Percentiles rank a stretch among this genome's conserved stretches.
phyloP scores from a whole-genome alignment of 2,113 vertebrate genomes.

The Neolamprologus variostigma region DNA sequence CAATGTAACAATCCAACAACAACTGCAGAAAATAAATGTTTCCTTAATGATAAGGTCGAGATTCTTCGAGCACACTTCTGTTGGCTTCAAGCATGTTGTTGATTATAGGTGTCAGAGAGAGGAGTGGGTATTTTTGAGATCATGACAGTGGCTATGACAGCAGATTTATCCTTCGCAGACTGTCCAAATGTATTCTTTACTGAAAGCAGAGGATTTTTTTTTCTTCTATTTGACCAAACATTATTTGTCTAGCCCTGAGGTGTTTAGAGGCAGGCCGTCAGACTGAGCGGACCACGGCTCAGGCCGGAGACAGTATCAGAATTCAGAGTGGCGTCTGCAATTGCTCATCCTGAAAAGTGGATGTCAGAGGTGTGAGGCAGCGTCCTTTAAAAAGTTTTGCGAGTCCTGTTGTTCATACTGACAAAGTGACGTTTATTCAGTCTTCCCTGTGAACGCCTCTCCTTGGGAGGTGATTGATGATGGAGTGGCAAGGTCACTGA shows the following conservation, averaged over 20 bases:
- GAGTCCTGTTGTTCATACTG: not conserved
- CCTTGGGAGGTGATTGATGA: constrained; percentile 43
- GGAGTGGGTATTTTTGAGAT: not conserved
- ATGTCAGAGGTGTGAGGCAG: not conserved
- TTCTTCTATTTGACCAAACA: not conserved
- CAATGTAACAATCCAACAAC: not conserved
- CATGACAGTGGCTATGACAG: not conserved
- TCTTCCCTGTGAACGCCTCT: not conserved
- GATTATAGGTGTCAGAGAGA: not conserved
- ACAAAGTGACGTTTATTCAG: constrained; percentile 1
- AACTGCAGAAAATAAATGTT: not conserved
- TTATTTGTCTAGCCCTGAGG: constrained; percentile 8
- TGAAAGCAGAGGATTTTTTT: not conserved
- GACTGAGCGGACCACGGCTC: not conserved
- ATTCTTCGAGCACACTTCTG: not conserved
- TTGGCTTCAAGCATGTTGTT: not conserved
- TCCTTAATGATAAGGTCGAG: not conserved
- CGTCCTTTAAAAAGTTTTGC: constrained; percentile 20
- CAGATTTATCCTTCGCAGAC: not conserved
- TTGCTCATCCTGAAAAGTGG: constrained; percentile 26
- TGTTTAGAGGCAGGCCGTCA: not conserved
- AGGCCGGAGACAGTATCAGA: constrained; percentile 3
- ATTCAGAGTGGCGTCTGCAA: constrained; percentile 19
- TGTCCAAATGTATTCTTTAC: not conserved
- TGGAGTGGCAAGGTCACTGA: not conserved